Base-by-base conservation (phyloP, 2,888 invertebrate genomes). In the Noctua janthina region DNA sequence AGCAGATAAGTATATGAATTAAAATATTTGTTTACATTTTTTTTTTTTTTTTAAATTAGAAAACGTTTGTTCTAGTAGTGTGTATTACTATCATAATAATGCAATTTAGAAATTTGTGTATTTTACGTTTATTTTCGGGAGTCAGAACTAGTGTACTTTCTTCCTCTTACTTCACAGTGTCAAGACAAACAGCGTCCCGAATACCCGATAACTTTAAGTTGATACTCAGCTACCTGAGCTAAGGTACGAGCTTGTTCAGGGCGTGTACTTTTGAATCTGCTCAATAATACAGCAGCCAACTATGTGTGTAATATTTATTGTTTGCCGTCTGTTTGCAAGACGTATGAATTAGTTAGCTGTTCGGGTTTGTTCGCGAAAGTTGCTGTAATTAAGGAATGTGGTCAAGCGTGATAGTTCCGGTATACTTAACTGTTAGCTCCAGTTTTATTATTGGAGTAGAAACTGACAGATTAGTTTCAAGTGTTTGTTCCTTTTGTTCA, bases 141-240 rank as follows among this genome's bases (percentile, higher is more conserved):
- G 8, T 69, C 29, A 10, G 6, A 66, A 0, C 5, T 5, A 84
- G 68, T 78, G 1, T 35, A 0, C n/a, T 46, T 86, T 78, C 54
- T 87, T 20, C 13, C 1, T 1, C 8, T 20, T 23, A 39, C 13
- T 67, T 49, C 1, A 0, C 10, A 29, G 0, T 35, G 10, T 0
- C 6, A 74, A 70, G 62, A 87, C 76, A 86, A 86, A 87, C 87
- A 86, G 64, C 20, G 77, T 64, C 69, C 84, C 74, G 64, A 74
- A 84, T 59, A 46, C 64, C 71, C 80, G 80, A 87, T 84, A 87
- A 87, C 77, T 84, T 84, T 46, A 73, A 78, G 56, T 84, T 79
- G 70, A 74, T 87, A 74, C 77, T 80, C 43, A 69, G 66, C 43
- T 78, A 81, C 85, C 87, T 87, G 79, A 54, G 74, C n/a, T 13